These are phyloP conservation scores for Oceanodroma tethys DNA, from an alignment of 2,113 vertebrate species.

Conservation along the genomic window DNA sequence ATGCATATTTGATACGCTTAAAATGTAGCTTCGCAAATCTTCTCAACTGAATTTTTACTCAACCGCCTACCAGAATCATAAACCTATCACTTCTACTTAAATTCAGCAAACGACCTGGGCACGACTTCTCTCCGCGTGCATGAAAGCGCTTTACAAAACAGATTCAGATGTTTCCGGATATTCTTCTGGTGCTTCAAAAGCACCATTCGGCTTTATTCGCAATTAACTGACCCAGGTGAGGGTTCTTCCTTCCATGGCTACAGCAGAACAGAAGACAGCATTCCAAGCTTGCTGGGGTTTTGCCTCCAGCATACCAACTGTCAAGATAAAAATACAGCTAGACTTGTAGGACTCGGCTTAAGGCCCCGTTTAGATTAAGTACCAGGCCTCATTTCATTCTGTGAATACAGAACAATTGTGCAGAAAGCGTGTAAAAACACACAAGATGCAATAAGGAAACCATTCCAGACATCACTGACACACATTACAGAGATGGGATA, in stretches of 20 bases:
- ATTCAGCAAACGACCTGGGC: neutral
- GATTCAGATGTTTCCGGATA: neutral
- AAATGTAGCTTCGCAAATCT: constrained; percentile 10
- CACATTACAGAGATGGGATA: rapidly evolving
- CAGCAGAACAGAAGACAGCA: neutral
- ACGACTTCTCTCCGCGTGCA: neutral
- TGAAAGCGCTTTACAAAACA: neutral
- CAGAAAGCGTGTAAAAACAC: rapidly evolving
- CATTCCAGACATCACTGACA: neutral
- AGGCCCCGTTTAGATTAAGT: neutral
- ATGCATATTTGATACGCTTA: constrained; percentile 6
- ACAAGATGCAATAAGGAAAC: neutral
- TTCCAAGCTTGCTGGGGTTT: neutral
- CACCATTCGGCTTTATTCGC: neutral
- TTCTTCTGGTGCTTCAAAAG: neutral
- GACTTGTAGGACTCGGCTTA: neutral
- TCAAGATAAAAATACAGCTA: neutral
- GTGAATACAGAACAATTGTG: neutral
- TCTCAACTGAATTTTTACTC: neutral
- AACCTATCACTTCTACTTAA: neutral
- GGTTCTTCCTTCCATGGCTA: neutral
- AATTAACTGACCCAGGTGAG: neutral
- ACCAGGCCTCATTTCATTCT: neutral
- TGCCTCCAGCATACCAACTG: neutral
- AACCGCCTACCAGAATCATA: neutral